Base-by-base conservation (phyloP, 2,797 vertebrate genomes). In the Poeciliopsis presidionis region DNA sequence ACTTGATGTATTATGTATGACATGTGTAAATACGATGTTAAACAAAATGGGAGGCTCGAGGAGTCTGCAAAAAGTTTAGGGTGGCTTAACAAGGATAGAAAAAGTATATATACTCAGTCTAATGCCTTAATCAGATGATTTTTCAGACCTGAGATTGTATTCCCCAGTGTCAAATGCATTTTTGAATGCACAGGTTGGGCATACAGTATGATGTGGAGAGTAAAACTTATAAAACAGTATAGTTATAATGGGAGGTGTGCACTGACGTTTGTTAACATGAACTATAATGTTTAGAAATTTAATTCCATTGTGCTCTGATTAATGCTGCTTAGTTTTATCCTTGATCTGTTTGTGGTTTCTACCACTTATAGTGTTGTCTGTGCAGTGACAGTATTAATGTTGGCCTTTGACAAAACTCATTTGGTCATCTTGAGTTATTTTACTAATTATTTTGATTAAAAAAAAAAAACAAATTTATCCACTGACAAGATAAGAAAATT, bases 41-140 rank as follows among this genome's bases (percentile, higher is more conserved):
- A 78, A 65, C 57, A 72, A 75, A 75, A 46, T 36, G 25, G 82
- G 59, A 73, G 80, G 67, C 70, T 83, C 0, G 0, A 16, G 22
- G 5, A 43, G 72, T 39, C n/a, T 69, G 22, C 25, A 41, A 73
- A 22, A 49, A 74, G 77, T 74, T 74, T 49, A 14, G 74, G 4
- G 30, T 53, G 20, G 80, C 33, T 69, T 28, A 61, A 72, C 8
- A 82, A 72, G 83, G 22, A 59, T 69, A n/a, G 81, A 70, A 79
- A 59, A 77, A 65, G 55, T 72, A 61, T 72, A 65, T 77, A 71
- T 76, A 77, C 76, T 89, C 83, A 81, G 77, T 90, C 83, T 76
- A 81, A 91, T 91, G 94, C 94, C 94, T 95, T 95, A 94, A 92
- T 91, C 80, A 84, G 90, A 90, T 84, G 88, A 81, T 72, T 81